A percentile compares a stretch with the other conserved stretches of the same genome.
Conservation (phyloP, 2,113 vertebrate species). For the Narcine bancroftii region DNA sequence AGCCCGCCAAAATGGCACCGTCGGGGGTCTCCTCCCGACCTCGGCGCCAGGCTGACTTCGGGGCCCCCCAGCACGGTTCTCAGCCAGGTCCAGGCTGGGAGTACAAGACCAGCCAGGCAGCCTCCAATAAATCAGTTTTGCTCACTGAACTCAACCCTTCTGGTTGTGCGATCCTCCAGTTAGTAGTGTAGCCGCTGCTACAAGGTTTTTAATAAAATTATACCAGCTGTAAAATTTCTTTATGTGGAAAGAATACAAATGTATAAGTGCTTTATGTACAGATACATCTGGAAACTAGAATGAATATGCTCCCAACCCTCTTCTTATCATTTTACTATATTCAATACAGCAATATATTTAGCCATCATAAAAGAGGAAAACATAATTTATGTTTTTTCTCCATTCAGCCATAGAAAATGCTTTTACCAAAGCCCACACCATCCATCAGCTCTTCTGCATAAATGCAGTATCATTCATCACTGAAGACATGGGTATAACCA, state of each 20-base stretch:
- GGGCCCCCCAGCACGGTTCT: too few relatives aligned
- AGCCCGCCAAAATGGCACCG: too few relatives aligned
- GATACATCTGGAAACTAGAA: neutral
- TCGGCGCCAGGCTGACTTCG: too few relatives aligned
- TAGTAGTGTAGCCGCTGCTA: too few relatives aligned
- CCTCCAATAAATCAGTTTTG: too few relatives aligned
- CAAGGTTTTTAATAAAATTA: too few relatives aligned
- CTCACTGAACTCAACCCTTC: too few relatives aligned
- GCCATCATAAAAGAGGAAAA: neutral
- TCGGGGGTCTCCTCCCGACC: too few relatives aligned
- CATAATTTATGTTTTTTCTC: neutral
- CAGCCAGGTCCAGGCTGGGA: too few relatives aligned
- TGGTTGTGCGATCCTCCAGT: too few relatives aligned
- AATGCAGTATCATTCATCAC: constrained; percentile 25
- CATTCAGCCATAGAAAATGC: constrained; percentile 3
- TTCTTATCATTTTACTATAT: neutral
- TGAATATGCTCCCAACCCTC: neutral
- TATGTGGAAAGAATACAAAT: neutral
- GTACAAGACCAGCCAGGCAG: too few relatives aligned
- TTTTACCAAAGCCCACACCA: neutral
- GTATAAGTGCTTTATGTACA: neutral
- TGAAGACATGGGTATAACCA: neutral
- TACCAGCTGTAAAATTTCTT: neutral
- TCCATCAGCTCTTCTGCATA: neutral
- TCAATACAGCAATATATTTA: neutral